phyloP scores from a whole-genome alignment of 2,797 vertebrate genomes.

The Sebastes minor region DNA sequence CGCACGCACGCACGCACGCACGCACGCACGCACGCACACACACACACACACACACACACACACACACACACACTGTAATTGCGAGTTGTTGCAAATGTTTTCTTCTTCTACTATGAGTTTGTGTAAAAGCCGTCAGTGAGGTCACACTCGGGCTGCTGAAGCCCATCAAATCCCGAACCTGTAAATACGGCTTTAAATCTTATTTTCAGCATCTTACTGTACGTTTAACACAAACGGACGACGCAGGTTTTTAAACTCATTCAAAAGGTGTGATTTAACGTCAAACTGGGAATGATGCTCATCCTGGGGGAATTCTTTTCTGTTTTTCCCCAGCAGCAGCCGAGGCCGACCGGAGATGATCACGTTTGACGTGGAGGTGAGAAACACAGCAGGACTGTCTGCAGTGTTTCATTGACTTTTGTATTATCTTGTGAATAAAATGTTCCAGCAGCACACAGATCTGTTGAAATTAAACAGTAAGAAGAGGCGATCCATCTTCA shows the following conservation, averaged over 20 bases:
- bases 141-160: background rate
- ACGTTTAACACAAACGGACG: background rate
- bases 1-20: rapidly evolving
- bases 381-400: background rate
- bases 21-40: rapidly evolving
- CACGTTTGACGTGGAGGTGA: background rate
- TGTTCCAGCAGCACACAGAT: background rate
- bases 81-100: background rate
- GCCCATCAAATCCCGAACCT: background rate
- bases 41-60: no score
- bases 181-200: background rate
- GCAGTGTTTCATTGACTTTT: background rate
- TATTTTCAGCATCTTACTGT: background rate
- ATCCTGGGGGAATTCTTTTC: background rate
- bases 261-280: background rate
- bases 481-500: background rate
- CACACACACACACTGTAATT: background rate
- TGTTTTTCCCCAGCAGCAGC: background rate
- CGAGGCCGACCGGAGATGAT: background rate
- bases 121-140: background rate
- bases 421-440: background rate
- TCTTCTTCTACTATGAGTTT: background rate
- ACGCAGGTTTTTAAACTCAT: background rate
- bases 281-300: background rate
- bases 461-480: background rate